A percentile compares a stretch with the other conserved stretches of the same genome.
Conservation (phyloP, 2,797 vertebrate species). For the Macropodus opercularis region DNA sequence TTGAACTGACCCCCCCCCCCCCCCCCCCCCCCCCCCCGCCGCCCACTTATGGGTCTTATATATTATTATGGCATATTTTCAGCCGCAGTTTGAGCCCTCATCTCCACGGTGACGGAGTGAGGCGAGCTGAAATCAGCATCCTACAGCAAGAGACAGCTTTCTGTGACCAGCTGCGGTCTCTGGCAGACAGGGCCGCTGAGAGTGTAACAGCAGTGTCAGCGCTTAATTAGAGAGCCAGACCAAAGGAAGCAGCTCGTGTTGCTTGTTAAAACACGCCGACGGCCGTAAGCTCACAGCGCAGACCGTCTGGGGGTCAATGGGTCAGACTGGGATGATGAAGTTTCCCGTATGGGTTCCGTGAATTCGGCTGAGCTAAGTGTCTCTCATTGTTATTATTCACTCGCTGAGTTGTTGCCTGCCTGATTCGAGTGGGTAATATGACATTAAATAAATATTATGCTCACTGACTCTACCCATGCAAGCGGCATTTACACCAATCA, state of each 20-base stretch:
- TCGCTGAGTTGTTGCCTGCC: constrained; percentile 3
- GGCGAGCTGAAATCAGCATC: constrained; percentile 30
- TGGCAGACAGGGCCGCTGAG: constrained; percentile 30
- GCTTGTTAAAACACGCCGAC: constrained; percentile 65
- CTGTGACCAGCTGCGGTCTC: constrained; percentile 37
- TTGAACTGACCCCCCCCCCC: constrained; percentile 12
- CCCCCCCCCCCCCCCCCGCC: too few relatives aligned
- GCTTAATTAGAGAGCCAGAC: constrained; percentile 64
- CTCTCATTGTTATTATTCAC: constrained; percentile 29
- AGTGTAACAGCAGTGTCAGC: constrained; percentile 43
- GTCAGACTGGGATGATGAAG: constrained; percentile 52
- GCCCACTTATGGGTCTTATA: not conserved
- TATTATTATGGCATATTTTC: constrained; percentile 41
- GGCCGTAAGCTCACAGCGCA: constrained; percentile 26
- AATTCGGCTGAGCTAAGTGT: constrained; percentile 38
- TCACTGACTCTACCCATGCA: not conserved
- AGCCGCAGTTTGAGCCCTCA: constrained; percentile 25
- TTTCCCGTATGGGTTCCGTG: constrained; percentile 46
- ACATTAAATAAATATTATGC: constrained; percentile 5
- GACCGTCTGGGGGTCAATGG: constrained; percentile 53
- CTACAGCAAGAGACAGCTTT: constrained; percentile 16
- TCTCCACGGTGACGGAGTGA: constrained; percentile 3
- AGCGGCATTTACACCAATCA: not conserved
- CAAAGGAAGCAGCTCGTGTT: constrained; percentile 64
- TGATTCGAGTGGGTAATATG: constrained; percentile 2